Conservation (phyloP, 1,140 invertebrate genomes). For the Coboldia fuscipes region DNA sequence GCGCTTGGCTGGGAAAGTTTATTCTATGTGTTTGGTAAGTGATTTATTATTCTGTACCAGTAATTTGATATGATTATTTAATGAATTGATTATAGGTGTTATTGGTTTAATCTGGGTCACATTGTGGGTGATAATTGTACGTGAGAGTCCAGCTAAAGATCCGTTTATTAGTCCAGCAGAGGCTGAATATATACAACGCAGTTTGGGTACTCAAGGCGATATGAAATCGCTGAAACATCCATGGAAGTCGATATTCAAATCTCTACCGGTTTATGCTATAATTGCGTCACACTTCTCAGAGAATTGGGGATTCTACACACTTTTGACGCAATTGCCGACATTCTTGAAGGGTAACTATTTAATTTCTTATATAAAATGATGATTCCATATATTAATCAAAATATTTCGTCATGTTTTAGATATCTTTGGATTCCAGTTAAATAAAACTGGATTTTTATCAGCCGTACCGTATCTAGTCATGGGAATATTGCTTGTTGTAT, state of each 20-base stretch:
- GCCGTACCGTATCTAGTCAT: conserved; percentile 73
- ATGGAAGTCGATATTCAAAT: conserved; percentile 61
- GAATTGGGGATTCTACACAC: conserved; percentile 91
- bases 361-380: conserved; percentile 2
- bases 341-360: conserved; percentile 61
- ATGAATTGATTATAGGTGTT: conserved; percentile 38
- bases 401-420: conserved; percentile 27
- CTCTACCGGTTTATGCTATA: conserved; percentile 75
- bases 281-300: conserved; percentile 78
- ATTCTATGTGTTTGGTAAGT: conserved; percentile 37
- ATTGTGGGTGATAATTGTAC: conserved; percentile 45
- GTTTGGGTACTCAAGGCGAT: conserved; percentile 12
- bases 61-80: background rate
- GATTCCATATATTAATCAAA: background rate
- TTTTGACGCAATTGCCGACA: conserved; percentile 72
- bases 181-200: conserved; percentile 47
- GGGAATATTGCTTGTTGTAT: conserved; percentile 52
- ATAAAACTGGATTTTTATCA: conserved; percentile 57
- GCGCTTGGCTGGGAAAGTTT: conserved; percentile 64
- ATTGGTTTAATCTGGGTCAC: conserved; percentile 48
- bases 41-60: background rate
- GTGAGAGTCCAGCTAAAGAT: conserved; percentile 57
- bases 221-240: conserved; percentile 35
- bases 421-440: conserved; percentile 43
- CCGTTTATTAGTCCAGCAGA: conserved; percentile 49